Percentiles rank a stretch among this genome's conserved stretches.
phyloP scores from a whole-genome alignment of 1,140 invertebrate species.

The Bombus sibiricus region DNA sequence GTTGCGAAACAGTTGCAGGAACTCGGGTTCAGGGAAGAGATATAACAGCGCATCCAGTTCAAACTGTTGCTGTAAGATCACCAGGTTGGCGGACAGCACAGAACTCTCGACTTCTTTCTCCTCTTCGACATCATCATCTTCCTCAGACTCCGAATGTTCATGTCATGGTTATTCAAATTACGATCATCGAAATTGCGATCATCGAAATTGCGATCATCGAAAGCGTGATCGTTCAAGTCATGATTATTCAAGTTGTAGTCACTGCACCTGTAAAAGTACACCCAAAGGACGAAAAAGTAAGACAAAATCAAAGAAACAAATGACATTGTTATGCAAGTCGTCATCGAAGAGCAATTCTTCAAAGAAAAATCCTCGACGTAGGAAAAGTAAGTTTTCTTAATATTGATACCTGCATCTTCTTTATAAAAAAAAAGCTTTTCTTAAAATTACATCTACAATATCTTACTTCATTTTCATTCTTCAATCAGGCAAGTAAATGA shows the following conservation, averaged over 20 bases:
- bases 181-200: not conserved
- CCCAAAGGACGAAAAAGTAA: not conserved
- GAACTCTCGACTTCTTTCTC: not conserved
- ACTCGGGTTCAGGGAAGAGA: not conserved
- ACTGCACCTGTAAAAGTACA: fast-evolving
- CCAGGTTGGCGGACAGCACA: not conserved
- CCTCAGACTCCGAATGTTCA: not conserved
- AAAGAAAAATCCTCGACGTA: not conserved
- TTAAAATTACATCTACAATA: too few species aligned
- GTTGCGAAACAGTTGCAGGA: conserved; percentile 13
- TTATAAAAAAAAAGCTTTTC: too few species aligned
- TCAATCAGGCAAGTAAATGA: too few species aligned
- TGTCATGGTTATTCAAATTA: not conserved
- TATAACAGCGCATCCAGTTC: not conserved
- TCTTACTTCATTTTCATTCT: too few species aligned
- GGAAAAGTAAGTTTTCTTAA: not conserved
- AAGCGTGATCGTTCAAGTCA: not conserved
- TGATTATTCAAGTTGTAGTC: fast-evolving
- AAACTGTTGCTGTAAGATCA: not conserved
- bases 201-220: not conserved
- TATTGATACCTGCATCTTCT: too few species aligned
- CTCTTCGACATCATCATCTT: not conserved
- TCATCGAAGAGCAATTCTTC: not conserved
- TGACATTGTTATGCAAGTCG: not conserved
- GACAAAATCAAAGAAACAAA: conserved; percentile 5